These are phyloP conservation scores for Protobothrops mucrosquamatus DNA, from an alignment of 2,113 vertebrate genomes.

Conservation along the genomic window DNA sequence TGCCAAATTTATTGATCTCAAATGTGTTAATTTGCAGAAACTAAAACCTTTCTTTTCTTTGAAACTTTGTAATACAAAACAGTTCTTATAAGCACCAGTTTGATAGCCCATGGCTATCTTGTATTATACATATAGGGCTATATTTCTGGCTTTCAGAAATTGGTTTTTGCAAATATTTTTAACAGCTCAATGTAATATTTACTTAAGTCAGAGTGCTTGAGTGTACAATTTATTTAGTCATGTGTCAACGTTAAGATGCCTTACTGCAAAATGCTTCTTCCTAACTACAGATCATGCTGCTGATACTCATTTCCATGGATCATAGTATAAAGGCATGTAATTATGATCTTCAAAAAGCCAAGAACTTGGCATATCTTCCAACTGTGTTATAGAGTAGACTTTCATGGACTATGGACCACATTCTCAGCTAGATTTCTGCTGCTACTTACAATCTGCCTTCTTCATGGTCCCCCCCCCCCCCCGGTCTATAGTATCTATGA, in stretches of 20 bases:
- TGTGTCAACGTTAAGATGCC: neutral
- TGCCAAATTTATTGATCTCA: neutral
- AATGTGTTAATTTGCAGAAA: neutral
- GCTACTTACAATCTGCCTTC: no score
- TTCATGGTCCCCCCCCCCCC: no score
- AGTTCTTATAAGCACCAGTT: rapidly evolving
- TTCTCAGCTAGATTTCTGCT: neutral
- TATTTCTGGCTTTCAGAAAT: neutral
- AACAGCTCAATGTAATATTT: neutral
- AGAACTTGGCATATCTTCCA: neutral
- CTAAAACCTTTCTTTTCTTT: neutral
- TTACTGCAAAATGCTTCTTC: neutral
- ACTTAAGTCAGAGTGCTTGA: neutral
- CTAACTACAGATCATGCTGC: neutral
- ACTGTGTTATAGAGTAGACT: neutral
- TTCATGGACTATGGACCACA: neutral
- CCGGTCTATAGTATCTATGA: neutral
- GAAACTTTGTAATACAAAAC: neutral
- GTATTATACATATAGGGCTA: neutral
- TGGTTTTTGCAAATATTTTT: neutral
- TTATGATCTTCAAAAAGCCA: neutral
- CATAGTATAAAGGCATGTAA: neutral
- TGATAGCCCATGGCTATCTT: neutral
- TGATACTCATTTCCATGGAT: neutral
- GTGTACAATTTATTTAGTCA: no score